Evolutionary conservation across 2,888 invertebrate species (phyloP).

Genomic region (Cryptosula pallasiana): DNA sequence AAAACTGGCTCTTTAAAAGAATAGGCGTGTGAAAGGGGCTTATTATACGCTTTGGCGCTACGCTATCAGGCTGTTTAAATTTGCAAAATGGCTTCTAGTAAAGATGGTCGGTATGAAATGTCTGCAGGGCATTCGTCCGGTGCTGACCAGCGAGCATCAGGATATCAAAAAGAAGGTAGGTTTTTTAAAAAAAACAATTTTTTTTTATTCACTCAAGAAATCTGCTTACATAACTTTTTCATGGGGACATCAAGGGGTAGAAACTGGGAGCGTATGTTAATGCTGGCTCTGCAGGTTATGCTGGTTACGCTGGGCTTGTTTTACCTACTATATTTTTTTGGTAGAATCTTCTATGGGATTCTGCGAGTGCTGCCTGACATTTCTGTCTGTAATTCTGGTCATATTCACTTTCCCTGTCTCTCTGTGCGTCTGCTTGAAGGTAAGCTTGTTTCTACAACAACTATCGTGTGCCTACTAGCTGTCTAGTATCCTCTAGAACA

Average conservation of each 20-base stretch:
- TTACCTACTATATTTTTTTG: not conserved
- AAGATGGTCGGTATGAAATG: not conserved
- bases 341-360: slow-evolving; percentile 33
- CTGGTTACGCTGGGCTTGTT: not conserved
- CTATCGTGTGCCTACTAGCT: too few relatives aligned
- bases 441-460: slow-evolving; percentile 59
- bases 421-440: slow-evolving; percentile 87
- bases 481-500: too few relatives aligned
- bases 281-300: not conserved
- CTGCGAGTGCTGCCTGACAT: slow-evolving; percentile 77
- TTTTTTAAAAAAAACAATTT: too few relatives aligned
- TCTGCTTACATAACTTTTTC: too few relatives aligned
- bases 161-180: not conserved
- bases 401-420: slow-evolving; percentile 84
- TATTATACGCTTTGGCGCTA: too few relatives aligned
- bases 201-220: too few relatives aligned
- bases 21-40: too few relatives aligned
- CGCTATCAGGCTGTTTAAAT: too few relatives aligned
- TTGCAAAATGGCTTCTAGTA: not conserved
- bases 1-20: too few relatives aligned
- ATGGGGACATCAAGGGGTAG: too few relatives aligned
- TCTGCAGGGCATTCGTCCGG: too few relatives aligned
- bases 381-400: slow-evolving; percentile 76
- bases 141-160: not conserved
- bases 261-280: too few relatives aligned